Conservation (phyloP, 1,140 invertebrate species). For the Drosophila eugracilis region DNA sequence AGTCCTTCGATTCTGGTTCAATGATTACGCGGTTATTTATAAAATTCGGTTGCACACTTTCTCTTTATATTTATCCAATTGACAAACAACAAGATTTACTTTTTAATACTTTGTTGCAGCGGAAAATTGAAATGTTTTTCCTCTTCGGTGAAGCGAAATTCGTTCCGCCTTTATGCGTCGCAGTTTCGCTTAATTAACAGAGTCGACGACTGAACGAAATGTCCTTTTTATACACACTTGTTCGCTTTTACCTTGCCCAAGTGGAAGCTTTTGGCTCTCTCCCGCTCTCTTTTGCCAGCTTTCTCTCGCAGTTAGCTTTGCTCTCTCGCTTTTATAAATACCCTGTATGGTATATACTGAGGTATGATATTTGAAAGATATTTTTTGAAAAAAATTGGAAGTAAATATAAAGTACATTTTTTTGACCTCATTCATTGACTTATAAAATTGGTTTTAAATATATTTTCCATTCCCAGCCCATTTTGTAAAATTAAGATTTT, state of each 20-base stretch:
- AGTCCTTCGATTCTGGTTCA: conserved; percentile 25
- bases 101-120: conserved; percentile 26
- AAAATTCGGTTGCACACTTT: conserved; percentile 2
- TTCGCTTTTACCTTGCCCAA: conserved; percentile 70
- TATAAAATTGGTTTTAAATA: neutral
- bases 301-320: conserved; percentile 11
- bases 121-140: conserved; percentile 21
- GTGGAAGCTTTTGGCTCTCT: conserved; percentile 49
- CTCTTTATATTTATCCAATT: conserved; percentile 1
- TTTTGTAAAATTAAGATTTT: too few species aligned
- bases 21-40: neutral
- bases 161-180: conserved; percentile 65
- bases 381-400: neutral
- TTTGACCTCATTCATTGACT: too few species aligned
- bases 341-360: neutral
- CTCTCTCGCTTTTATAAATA: conserved; percentile 5
- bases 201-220: conserved; percentile 80
- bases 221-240: conserved; percentile 84
- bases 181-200: conserved; percentile 71
- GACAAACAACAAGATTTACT: neutral
- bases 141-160: conserved; percentile 25
- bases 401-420: too few species aligned
- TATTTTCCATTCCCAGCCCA: too few species aligned
- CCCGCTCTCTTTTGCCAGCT: conserved; percentile 1
- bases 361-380: neutral